These are phyloP conservation scores for Labeo catla DNA, from an alignment of 2,113 vertebrate species.

Conservation along the genomic window DNA sequence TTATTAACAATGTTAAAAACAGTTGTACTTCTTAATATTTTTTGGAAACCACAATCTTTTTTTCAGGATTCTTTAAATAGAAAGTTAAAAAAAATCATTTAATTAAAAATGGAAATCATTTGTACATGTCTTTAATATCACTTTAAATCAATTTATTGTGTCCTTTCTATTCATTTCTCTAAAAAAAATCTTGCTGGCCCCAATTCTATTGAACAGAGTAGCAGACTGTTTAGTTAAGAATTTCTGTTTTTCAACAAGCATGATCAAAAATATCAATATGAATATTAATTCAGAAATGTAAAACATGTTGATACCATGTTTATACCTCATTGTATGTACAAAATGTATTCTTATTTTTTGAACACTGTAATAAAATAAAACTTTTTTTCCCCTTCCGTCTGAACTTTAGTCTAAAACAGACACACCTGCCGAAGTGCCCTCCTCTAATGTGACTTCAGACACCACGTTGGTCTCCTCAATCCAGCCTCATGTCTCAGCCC, in stretches of 20 bases:
- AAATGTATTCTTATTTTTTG: neutral
- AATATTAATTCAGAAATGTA: neutral
- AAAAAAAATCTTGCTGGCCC: neutral
- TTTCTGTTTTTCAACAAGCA: neutral
- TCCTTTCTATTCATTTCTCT: no score
- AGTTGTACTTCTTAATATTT: no score
- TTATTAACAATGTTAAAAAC: no score
- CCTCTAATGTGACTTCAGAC: slow-evolving; percentile 56
- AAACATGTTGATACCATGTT: neutral
- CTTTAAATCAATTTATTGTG: no score
- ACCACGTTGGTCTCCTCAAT: neutral
- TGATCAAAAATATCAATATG: neutral
- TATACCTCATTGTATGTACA: neutral
- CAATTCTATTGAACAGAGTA: neutral
- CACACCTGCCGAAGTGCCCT: slow-evolving; percentile 66
- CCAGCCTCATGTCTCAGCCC: slow-evolving; percentile 63
- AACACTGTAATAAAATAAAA: neutral
- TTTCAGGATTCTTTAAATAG: no score
- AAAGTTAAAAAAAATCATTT: no score
- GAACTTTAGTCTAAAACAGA: slow-evolving; percentile 78
- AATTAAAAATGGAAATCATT: no score
- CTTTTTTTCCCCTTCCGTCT: slow-evolving; percentile 42
- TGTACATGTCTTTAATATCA: no score
- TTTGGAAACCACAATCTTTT: no score
- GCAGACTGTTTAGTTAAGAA: neutral